Percentiles rank a stretch among this genome's conserved stretches.
Evolutionary conservation across 1,140 invertebrate genomes (phyloP).

Genomic region (Tetramorium parvispinum): DNA sequence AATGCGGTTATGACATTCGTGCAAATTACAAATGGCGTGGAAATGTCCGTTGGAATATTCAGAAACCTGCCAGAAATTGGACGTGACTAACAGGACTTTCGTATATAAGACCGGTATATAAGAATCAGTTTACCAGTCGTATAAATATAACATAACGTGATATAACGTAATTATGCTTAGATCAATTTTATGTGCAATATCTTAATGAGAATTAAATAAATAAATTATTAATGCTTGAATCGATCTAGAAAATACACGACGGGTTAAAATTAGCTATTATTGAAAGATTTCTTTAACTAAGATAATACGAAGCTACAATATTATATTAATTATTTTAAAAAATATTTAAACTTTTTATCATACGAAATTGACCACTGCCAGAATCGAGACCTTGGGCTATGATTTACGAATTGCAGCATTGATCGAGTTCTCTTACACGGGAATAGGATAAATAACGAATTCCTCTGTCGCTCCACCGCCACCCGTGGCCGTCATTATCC

Average conservation of each 20-base stretch:
- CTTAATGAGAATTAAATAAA: background rate
- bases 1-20: slow-evolving; percentile 50
- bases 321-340: background rate
- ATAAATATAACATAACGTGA: background rate
- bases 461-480: slow-evolving; percentile 52
- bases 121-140: background rate
- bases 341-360: background rate
- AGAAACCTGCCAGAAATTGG: background rate
- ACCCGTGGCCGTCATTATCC: slow-evolving; percentile 64
- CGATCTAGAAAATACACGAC: background rate
- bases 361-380: background rate
- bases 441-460: slow-evolving; percentile 65
- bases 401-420: background rate
- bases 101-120: slow-evolving; percentile 1
- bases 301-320: background rate
- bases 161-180: slow-evolving; percentile 5
- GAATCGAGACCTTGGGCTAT: background rate
- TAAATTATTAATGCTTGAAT: background rate
- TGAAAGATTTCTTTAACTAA: background rate
- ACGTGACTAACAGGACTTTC: slow-evolving; percentile 3
- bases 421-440: background rate
- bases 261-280: background rate
- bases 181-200: background rate
- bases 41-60: slow-evolving; percentile 10
- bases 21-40: background rate